A percentile compares a stretch with the other conserved stretches of the same genome.
Conservation (phyloP, 2,888 invertebrate genomes). For the Brenthis ino region DNA sequence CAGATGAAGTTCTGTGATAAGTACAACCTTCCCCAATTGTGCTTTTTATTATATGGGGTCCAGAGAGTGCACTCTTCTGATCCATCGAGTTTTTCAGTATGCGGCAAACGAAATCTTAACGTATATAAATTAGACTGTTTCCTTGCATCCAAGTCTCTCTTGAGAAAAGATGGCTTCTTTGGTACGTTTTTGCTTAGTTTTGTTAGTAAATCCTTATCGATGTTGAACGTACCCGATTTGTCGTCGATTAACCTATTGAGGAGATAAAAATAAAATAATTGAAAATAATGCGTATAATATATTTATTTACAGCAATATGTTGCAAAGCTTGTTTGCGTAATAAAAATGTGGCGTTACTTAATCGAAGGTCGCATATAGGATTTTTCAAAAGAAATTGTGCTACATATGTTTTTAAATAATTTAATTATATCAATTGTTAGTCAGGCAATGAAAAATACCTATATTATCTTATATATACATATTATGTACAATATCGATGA, state of each 20-base stretch:
- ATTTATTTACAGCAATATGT: too few relatives aligned
- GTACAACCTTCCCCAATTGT: constrained; percentile 93
- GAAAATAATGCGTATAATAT: too few relatives aligned
- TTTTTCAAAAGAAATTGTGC: too few relatives aligned
- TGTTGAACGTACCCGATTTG: constrained; percentile 92
- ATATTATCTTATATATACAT: too few relatives aligned
- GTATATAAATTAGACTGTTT: constrained; percentile 96
- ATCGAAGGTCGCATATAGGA: too few relatives aligned
- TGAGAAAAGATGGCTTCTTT: constrained; percentile 94
- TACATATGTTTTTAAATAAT: too few relatives aligned
- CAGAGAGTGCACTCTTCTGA: constrained; percentile 94
- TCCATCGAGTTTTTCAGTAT: constrained; percentile 96
- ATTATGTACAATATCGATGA: too few relatives aligned
- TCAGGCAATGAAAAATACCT: too few relatives aligned
- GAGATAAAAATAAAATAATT: background rate
- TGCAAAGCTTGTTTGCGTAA: too few relatives aligned
- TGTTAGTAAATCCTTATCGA: constrained; percentile 91
- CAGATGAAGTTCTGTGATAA: constrained; percentile 97
- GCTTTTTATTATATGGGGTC: constrained; percentile 97
- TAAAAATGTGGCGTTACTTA: too few relatives aligned
- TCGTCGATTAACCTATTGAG: constrained; percentile 91
- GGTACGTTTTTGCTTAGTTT: constrained; percentile 94
- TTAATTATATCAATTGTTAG: too few relatives aligned
- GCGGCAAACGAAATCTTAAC: constrained; percentile 91
- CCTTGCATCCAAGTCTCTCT: constrained; percentile 96